Base-by-base conservation (phyloP, 2,113 vertebrate species). In the Leucoraja erinaceus region DNA sequence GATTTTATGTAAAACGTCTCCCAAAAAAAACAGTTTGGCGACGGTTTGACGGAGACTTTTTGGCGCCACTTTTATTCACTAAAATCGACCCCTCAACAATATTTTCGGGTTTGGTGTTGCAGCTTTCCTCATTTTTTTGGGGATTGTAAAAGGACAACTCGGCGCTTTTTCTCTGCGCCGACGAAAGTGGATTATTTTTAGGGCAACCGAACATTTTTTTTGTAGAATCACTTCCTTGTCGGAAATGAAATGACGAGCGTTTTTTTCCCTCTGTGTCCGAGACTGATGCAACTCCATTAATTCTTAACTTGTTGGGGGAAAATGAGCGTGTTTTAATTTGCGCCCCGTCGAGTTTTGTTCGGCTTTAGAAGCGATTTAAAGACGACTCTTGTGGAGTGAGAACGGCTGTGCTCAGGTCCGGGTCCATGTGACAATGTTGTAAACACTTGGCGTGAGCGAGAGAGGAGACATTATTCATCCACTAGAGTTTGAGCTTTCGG, bases 361-460 rank as follows among this genome's bases (percentile, higher is more conserved):
- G 2, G 9, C 68, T 91, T 47, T 70, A 33, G 22, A 66, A 38
- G 18, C 31, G 18, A 72, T 66, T 31, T 18, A 91, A 72, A 70
- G 33, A 91, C 68, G 38, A 59, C 86, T 63, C 31, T 47, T 5
- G 38, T 33, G 66, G 88, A 72, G 88, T 70, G 47, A 47, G 88
- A 91, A 72, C 68, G 88, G 88, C 88, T 72, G 63, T 91, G 61
- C 33, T 91, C 88, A 72, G 68, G 88, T 91, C 88, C 88, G 88
- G 66, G 31, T 70, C 88, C 88, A 91, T 91, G 88, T 91, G 88
- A 91, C 88, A 91, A 22, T 91, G 88, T 91, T 91, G 88, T 91
- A 91, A 91, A 91, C 88, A 91, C 88, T 70, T 38, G 18, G 20
- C 56, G 56, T 8, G 18, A n/a, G 83, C 10, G 33, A 22, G n/a